Evolutionary conservation across 1,140 invertebrate species (phyloP).

Genomic region (Drosophila erecta): DNA sequence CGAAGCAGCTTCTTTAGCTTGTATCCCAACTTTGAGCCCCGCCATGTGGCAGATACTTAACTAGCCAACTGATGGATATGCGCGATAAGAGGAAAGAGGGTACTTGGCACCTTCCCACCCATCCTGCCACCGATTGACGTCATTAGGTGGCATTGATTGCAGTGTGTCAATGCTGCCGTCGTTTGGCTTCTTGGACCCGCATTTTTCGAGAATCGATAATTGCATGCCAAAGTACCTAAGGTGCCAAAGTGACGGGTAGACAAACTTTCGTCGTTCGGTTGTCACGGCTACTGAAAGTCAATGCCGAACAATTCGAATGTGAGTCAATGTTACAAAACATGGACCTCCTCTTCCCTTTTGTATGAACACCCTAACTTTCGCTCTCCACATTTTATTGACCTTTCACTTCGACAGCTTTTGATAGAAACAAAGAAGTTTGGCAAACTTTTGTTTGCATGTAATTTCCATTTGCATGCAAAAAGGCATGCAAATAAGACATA

Average conservation of each 20-base stretch:
- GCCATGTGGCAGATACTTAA: conserved; percentile 9
- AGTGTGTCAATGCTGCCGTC: conserved; percentile 33
- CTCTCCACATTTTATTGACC: conserved; percentile 41
- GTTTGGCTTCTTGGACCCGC: conserved; percentile 34
- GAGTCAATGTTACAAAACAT: conserved; percentile 45
- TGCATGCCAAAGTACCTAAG: conserved; percentile 56
- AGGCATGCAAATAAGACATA: conserved; percentile 39
- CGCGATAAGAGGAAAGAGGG: conserved; percentile 5
- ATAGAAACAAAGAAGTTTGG: conserved; percentile 35
- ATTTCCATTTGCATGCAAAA: conserved; percentile 38
- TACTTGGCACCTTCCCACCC: conserved; percentile 18
- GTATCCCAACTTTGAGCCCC: neutral
- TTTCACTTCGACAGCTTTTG: conserved; percentile 55
- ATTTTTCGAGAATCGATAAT: conserved; percentile 68
- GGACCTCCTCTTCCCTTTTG: conserved; percentile 16
- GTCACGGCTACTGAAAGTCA: conserved; percentile 49
- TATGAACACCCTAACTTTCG: conserved; percentile 42
- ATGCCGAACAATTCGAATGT: conserved; percentile 39
- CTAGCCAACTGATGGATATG: conserved; percentile 6
- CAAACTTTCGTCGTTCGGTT: conserved; percentile 35
- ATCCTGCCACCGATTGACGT: conserved; percentile 40
- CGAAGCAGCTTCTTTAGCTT: conserved; percentile 17
- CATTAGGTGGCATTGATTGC: conserved; percentile 66
- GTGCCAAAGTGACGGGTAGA: conserved; percentile 23
- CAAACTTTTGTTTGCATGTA: conserved; percentile 23